These are phyloP conservation scores for Gadus chalcogrammus DNA, from an alignment of 2,113 vertebrate species.

Conservation along the genomic window DNA sequence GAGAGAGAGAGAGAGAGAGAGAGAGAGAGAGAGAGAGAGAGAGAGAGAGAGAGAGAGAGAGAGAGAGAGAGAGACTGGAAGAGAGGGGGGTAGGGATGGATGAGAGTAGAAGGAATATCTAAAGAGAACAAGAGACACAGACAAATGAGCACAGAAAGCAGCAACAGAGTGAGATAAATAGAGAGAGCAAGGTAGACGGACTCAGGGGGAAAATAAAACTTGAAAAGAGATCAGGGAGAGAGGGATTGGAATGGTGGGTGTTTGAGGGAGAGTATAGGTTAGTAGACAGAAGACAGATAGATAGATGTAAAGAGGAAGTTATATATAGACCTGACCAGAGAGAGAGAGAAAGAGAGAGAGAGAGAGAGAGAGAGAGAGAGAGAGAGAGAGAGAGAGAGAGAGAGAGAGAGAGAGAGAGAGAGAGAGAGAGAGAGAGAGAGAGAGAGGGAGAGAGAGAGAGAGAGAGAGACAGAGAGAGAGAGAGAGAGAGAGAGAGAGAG, in stretches of 20 bases:
- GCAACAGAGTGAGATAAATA: conserved; percentile 15
- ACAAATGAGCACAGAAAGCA: too few relatives aligned
- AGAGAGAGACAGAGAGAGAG: not conserved
- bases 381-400: conserved; percentile 1
- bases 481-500: not conserved
- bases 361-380: not conserved
- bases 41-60: conserved; percentile 2
- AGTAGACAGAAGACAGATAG: too few relatives aligned
- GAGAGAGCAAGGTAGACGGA: not conserved
- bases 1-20: conserved; percentile 25
- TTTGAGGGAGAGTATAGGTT: conserved; percentile 1
- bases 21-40: conserved; percentile 19
- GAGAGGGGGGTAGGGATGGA: conserved; percentile 4
- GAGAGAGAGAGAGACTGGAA: conserved; percentile 8
- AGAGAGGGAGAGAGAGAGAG: not conserved
- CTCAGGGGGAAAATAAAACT: not conserved
- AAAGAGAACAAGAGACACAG: too few relatives aligned
- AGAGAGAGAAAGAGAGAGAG: not conserved
- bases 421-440: not conserved
- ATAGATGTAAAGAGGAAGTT: too few relatives aligned
- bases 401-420: not conserved
- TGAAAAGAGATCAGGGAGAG: not conserved
- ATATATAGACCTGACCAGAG: not conserved
- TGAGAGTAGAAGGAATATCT: conserved; percentile 30
- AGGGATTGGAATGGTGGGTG: too few relatives aligned